Conservation (phyloP, 2,113 vertebrate species). For the Puma concolor region DNA sequence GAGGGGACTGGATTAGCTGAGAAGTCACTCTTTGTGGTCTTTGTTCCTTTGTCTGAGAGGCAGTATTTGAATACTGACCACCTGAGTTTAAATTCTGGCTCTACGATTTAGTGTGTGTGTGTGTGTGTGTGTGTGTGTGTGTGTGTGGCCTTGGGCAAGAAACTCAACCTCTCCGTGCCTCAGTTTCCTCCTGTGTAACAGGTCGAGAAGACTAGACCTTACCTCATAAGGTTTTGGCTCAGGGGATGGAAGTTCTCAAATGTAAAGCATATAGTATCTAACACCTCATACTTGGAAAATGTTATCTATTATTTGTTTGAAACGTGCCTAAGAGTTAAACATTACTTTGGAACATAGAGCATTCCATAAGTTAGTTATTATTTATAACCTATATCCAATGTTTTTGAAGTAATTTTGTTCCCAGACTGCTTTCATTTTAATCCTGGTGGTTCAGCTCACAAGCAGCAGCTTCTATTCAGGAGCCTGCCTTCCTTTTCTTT, state of each 20-base stretch:
- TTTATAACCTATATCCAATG: not conserved
- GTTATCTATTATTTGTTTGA: not conserved
- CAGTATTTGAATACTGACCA: not conserved
- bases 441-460: not conserved
- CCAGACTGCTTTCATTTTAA: not conserved
- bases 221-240: not conserved
- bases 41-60: not conserved
- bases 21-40: not conserved
- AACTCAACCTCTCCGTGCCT: not conserved
- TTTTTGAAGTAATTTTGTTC: not conserved
- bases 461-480: not conserved
- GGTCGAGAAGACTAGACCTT: not conserved
- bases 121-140: not conserved
- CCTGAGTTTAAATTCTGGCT: not conserved
- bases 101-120: not conserved
- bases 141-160: not conserved
- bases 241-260: too few relatives aligned
- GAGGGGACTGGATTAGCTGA: not conserved
- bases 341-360: not conserved
- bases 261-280: not conserved
- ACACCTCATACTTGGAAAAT: too few relatives aligned
- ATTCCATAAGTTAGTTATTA: not conserved
- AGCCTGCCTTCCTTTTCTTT: not conserved
- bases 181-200: not conserved
- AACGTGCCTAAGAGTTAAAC: not conserved